phyloP scores from a whole-genome alignment of 1,140 invertebrate genomes.

The Drosophila nigromelanica region DNA sequence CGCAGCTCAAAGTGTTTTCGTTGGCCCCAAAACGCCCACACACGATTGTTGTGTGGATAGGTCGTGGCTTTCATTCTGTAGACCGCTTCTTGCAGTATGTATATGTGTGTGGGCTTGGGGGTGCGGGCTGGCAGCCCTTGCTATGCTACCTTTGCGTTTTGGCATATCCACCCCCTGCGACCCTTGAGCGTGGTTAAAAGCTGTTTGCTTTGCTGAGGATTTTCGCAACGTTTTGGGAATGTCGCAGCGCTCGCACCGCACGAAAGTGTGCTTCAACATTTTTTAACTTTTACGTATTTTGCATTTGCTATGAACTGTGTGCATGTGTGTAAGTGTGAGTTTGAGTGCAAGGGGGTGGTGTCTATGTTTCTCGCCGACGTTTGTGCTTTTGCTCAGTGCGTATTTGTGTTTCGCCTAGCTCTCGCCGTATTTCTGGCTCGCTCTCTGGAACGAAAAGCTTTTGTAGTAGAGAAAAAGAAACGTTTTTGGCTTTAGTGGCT shows the following conservation, averaged over 20 bases:
- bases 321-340: conserved; percentile 23
- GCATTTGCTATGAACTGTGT: conserved; percentile 58
- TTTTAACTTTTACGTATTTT: conserved; percentile 66
- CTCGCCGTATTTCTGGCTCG: conserved; percentile 26
- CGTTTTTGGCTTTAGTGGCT: conserved; percentile 64
- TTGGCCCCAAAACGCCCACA: conserved; percentile 60
- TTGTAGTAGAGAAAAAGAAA: conserved; percentile 78
- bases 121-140: conserved; percentile 10
- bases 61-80: conserved; percentile 70
- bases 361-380: conserved; percentile 31
- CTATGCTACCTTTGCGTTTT: conserved; percentile 29
- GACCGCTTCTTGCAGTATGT: conserved; percentile 28
- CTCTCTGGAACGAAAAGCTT: conserved; percentile 58
- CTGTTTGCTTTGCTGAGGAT: conserved; percentile 76
- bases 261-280: conserved; percentile 48
- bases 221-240: conserved; percentile 71
- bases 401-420: conserved; percentile 29
- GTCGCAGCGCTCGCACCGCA: conserved; percentile 19
- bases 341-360: not conserved
- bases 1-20: conserved; percentile 53
- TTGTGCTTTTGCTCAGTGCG: conserved; percentile 48
- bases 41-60: conserved; percentile 81
- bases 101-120: conserved; percentile 9
- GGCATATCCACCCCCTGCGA: conserved; percentile 22
- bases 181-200: conserved; percentile 55